These are phyloP conservation scores for Neofelis nebulosa DNA, from an alignment of 2,113 vertebrate genomes.

Conservation along the genomic window DNA sequence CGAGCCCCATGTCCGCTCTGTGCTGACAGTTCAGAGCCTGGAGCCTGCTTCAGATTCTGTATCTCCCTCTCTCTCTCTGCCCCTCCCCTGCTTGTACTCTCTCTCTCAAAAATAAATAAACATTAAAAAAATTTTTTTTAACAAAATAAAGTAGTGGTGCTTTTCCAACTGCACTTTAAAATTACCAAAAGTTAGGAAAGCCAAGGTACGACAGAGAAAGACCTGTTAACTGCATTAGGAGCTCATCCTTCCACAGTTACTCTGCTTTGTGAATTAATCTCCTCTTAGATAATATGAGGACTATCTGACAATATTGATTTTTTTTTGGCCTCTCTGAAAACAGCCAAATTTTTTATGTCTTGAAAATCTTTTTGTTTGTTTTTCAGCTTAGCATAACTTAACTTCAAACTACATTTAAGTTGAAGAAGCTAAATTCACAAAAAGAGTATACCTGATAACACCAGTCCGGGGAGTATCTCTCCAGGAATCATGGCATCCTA, in stretches of 20 bases:
- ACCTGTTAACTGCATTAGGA: background rate
- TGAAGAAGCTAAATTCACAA: slow-evolving; percentile 30
- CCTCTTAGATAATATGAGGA: background rate
- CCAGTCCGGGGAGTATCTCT: background rate
- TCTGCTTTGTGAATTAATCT: slow-evolving; percentile 28
- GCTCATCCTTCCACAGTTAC: background rate
- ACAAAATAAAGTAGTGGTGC: too few relatives aligned
- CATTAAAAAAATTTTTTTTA: too few relatives aligned
- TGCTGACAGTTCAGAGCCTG: too few relatives aligned
- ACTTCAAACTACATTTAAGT: slow-evolving; percentile 46
- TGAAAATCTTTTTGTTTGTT: slow-evolving; percentile 19
- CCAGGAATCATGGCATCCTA: background rate
- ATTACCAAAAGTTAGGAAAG: background rate
- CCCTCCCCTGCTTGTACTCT: too few relatives aligned
- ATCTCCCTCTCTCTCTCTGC: too few relatives aligned
- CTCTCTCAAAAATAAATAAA: too few relatives aligned
- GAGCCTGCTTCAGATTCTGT: too few relatives aligned
- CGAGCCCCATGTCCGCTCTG: too few relatives aligned
- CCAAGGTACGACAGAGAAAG: background rate
- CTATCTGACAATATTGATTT: background rate
- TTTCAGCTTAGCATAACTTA: slow-evolving; percentile 42
- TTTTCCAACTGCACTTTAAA: background rate
- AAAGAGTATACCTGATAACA: slow-evolving; percentile 15
- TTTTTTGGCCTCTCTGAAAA: slow-evolving; percentile 34
- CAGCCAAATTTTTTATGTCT: slow-evolving; percentile 9